phyloP scores from a whole-genome alignment of 2,888 invertebrate species.

The Actias luna region DNA sequence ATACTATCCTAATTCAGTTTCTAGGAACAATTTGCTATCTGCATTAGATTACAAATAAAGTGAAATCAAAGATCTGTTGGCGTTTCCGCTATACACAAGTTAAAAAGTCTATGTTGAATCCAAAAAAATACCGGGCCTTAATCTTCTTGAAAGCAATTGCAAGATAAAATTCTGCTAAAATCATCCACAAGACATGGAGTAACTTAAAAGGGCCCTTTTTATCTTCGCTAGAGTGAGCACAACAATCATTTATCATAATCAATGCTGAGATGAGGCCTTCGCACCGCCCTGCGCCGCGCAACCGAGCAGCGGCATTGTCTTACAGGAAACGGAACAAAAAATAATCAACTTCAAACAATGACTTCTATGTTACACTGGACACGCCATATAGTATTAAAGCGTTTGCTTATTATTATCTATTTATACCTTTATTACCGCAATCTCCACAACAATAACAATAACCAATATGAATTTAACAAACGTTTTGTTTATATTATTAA shows the following conservation, averaged over 20 bases:
- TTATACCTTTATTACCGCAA: too few relatives aligned
- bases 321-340: background rate
- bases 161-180: slow-evolving; percentile 12
- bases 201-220: slow-evolving; percentile 31
- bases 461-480: too few relatives aligned
- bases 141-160: background rate
- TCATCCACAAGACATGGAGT: slow-evolving; percentile 14
- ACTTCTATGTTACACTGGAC: slow-evolving; percentile 2
- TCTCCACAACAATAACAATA: too few relatives aligned
- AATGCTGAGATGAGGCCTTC: slow-evolving; percentile 18
- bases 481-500: too few relatives aligned
- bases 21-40: too few relatives aligned
- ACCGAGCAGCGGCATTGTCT: slow-evolving; percentile 6
- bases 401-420: too few relatives aligned
- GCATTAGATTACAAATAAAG: too few relatives aligned
- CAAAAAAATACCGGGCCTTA: background rate
- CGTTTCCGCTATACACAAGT: too few relatives aligned
- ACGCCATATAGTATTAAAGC: background rate
- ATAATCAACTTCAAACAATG: background rate
- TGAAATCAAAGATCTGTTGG: too few relatives aligned
- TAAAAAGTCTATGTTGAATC: background rate
- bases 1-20: too few relatives aligned
- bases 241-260: slow-evolving; percentile 41
- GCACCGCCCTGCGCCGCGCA: background rate
- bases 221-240: slow-evolving; percentile 31